A percentile compares a stretch with the other conserved stretches of the same genome.
Evolutionary conservation across 2,888 invertebrate genomes (phyloP).

Genomic region (Lapara coniferarum): DNA sequence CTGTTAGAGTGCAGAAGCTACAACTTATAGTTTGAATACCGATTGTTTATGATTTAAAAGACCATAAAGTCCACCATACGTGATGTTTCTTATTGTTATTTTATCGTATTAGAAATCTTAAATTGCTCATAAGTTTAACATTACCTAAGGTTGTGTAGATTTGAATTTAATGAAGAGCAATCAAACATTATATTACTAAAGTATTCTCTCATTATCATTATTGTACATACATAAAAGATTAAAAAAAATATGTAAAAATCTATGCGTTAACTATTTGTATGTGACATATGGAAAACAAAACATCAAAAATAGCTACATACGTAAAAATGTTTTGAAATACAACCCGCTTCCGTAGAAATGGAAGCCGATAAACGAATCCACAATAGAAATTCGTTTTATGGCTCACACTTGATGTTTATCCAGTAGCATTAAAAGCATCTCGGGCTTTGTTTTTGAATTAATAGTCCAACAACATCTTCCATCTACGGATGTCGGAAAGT

Average conservation of each 20-base stretch:
- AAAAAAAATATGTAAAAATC: too few species aligned
- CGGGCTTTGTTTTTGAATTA: conserved; percentile 37
- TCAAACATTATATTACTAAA: too few species aligned
- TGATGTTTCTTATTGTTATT: conserved; percentile 12
- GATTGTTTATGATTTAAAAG: conserved; percentile 20
- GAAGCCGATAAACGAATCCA: conserved; percentile 18
- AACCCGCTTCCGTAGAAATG: conserved; percentile 17
- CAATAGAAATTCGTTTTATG: conserved; percentile 22
- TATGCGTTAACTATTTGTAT: not conserved
- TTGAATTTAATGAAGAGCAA: too few species aligned
- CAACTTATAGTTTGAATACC: not conserved
- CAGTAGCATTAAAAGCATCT: conserved; percentile 32
- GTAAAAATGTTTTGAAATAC: not conserved
- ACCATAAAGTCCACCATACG: conserved; percentile 2
- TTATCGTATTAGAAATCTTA: conserved; percentile 9
- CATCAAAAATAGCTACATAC: not conserved
- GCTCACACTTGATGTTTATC: conserved; percentile 23
- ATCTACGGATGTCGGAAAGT: conserved; percentile 60
- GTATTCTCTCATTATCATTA: too few species aligned
- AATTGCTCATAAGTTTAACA: not conserved
- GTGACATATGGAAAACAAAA: not conserved
- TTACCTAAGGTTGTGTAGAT: not conserved
- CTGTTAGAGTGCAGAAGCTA: not conserved
- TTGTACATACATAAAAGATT: too few species aligned
- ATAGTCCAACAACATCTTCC: conserved; percentile 52